These are phyloP conservation scores for Parnassius mnemosyne DNA, from an alignment of 2,888 invertebrate species.

Conservation along the genomic window DNA sequence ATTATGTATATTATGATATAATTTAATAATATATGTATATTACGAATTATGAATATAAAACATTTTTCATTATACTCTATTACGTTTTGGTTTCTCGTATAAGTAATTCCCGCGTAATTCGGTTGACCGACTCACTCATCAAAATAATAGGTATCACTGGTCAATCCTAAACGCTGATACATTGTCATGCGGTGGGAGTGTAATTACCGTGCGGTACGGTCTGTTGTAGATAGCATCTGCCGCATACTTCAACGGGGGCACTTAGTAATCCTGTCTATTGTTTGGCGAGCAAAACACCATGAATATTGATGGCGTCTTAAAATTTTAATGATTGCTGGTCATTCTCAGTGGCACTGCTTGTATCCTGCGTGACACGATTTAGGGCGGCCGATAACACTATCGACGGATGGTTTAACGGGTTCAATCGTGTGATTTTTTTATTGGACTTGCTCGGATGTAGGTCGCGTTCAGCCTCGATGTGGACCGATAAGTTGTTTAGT, in stretches of 20 bases:
- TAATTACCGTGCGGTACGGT: constrained; percentile 15
- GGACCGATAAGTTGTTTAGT: constrained; percentile 41
- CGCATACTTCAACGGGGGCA: constrained; percentile 12
- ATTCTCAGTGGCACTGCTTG: constrained; percentile 18
- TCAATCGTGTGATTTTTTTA: constrained; percentile 68
- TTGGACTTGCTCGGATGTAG: constrained; percentile 56
- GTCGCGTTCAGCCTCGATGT: constrained; percentile 49
- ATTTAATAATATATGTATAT: too few species aligned
- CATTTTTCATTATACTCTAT: background rate
- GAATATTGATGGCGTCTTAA: constrained; percentile 24
- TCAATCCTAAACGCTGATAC: constrained; percentile 21
- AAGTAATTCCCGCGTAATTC: constrained; percentile 14
- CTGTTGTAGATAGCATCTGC: constrained; percentile 21
- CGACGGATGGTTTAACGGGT: constrained; percentile 58
- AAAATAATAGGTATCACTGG: constrained; percentile 4
- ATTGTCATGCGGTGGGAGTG: constrained; percentile 21
- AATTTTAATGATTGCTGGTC: constrained; percentile 19
- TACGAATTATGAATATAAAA: too few species aligned
- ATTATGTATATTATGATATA: too few species aligned
- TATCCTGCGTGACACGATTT: constrained; percentile 31
- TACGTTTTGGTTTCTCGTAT: background rate
- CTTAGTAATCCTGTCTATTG: constrained; percentile 21
- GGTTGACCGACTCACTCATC: constrained; percentile 10
- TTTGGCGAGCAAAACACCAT: constrained; percentile 14
- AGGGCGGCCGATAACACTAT: constrained; percentile 52